These are phyloP conservation scores for Operophtera brumata DNA, from an alignment of 2,888 invertebrate species.

Conservation along the genomic window DNA sequence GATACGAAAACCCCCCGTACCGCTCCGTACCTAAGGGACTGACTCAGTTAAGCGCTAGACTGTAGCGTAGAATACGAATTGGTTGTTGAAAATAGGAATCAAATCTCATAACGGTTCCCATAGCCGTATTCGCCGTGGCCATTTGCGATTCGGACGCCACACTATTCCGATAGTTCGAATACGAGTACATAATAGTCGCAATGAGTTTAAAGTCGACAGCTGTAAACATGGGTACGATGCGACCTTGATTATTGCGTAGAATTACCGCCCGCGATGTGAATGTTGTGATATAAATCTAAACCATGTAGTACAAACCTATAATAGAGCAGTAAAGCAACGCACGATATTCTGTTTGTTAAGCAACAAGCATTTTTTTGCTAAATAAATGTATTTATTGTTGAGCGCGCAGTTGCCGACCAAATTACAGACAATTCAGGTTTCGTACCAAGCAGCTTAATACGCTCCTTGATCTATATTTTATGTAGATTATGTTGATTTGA, in stretches of 20 bases:
- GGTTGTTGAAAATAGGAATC: no score
- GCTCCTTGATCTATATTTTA: no score
- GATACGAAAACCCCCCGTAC: no score
- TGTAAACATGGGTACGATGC: slow-evolving; percentile 59
- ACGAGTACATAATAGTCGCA: slow-evolving; percentile 17
- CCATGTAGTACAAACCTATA: slow-evolving; percentile 14
- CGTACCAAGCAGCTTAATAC: no score
- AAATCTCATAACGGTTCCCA: no score
- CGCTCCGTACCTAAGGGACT: no score
- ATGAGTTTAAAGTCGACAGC: slow-evolving; percentile 46
- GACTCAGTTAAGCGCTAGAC: no score
- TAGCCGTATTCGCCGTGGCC: no score
- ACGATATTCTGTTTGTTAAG: slow-evolving; percentile 40
- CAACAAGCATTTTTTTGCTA: slow-evolving; percentile 46
- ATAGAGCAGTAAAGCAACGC: slow-evolving; percentile 8
- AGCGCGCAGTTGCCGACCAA: not conserved
- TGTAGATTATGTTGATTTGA: no score
- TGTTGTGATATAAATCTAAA: slow-evolving; percentile 59
- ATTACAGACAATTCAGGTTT: not conserved
- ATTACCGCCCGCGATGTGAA: slow-evolving; percentile 50
- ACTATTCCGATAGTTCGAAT: no score
- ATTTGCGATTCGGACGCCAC: no score
- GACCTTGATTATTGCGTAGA: slow-evolving; percentile 61
- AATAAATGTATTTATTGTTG: slow-evolving; percentile 9
- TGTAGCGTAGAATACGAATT: no score